Evolutionary conservation across 2,888 invertebrate genomes (phyloP).

Genomic region (Acanthosepion lycidas): DNA sequence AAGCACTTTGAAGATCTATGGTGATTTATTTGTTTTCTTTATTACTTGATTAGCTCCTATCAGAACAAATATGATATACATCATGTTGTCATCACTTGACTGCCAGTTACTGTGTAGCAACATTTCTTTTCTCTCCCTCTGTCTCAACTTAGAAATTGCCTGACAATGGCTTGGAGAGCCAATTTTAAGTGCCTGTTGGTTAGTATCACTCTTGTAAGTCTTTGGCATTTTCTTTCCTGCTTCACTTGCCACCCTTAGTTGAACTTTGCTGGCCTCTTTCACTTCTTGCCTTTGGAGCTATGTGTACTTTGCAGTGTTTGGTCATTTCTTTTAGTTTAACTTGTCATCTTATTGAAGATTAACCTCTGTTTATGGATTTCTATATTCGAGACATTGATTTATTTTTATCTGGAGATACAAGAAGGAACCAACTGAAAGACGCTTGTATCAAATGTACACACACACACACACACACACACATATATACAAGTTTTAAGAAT

Average conservation of each 20-base stretch:
- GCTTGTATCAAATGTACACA: too few species aligned
- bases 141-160: not conserved
- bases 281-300: not conserved
- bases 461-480: too few species aligned
- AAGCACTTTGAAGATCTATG: not conserved
- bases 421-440: not conserved
- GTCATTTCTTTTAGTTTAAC: not conserved
- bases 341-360: not conserved
- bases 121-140: not conserved
- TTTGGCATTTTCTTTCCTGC: not conserved
- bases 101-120: not conserved
- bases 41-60: not conserved
- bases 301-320: not conserved
- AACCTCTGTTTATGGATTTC: not conserved
- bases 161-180: not conserved
- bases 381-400: not conserved
- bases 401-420: not conserved
- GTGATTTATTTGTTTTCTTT: slow-evolving; percentile 33
- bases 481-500: too few species aligned
- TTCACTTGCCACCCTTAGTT: not conserved
- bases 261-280: not conserved
- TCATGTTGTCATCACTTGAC: not conserved
- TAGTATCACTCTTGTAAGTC: not conserved
- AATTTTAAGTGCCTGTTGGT: slow-evolving; percentile 33
- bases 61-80: slow-evolving; percentile 33